These are phyloP conservation scores for Drosophila paramelanica DNA, from an alignment of 2,888 invertebrate species.

Conservation along the genomic window DNA sequence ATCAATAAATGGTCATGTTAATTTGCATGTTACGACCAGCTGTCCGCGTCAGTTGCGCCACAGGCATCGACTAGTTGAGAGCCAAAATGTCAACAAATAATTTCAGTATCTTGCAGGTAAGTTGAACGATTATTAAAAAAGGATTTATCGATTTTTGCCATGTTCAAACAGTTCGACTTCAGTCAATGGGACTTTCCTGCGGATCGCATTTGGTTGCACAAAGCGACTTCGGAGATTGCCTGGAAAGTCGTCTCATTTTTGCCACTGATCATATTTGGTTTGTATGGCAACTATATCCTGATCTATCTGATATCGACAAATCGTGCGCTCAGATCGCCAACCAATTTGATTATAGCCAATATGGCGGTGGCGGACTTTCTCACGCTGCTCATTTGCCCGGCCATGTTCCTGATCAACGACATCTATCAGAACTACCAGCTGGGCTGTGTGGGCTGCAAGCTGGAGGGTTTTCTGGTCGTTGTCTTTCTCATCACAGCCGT, in stretches of 20 bases:
- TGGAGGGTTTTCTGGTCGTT: conserved; percentile 92
- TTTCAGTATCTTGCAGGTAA: conserved; percentile 31
- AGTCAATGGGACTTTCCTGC: conserved; percentile 85
- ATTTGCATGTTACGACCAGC: conserved; percentile 35
- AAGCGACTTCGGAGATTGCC: conserved; percentile 87
- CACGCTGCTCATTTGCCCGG: conserved; percentile 89
- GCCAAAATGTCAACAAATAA: conserved; percentile 40
- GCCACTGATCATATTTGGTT: conserved; percentile 88
- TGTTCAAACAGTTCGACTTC: conserved; percentile 84
- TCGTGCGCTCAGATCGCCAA: conserved; percentile 88
- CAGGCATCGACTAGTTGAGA: conserved; percentile 10
- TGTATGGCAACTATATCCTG: conserved; percentile 89
- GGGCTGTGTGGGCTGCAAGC: conserved; percentile 90
- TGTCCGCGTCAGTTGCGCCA: conserved; percentile 38
- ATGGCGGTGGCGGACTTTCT: conserved; percentile 90
- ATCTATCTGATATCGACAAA: conserved; percentile 88
- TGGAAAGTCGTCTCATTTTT: conserved; percentile 87
- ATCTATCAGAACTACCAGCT: conserved; percentile 92
- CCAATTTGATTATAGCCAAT: conserved; percentile 90
- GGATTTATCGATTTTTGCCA: neutral
- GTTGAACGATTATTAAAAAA: neutral
- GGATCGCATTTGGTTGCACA: conserved; percentile 88
- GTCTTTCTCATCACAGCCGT: conserved; percentile 91
- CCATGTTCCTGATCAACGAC: conserved; percentile 91
- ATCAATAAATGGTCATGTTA: conserved; percentile 53